These are phyloP conservation scores for Pterophyllum scalare DNA, from an alignment of 2,113 vertebrate species.

Conservation along the genomic window DNA sequence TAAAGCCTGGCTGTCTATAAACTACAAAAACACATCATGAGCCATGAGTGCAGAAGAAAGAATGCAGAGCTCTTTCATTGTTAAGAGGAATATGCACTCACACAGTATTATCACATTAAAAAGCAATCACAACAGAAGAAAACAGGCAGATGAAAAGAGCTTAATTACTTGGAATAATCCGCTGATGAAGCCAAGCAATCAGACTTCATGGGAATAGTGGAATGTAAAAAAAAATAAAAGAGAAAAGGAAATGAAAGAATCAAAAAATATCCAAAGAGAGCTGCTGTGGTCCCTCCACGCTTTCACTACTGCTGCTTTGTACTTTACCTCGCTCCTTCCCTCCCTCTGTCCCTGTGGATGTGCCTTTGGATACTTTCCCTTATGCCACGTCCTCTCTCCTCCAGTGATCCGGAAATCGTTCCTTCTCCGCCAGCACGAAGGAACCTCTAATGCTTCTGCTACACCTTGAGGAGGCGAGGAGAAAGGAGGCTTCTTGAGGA, in stretches of 20 bases:
- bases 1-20: not conserved
- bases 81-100: not conserved
- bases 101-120: not conserved
- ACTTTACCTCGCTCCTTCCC: not conserved
- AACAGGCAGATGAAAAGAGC: not conserved
- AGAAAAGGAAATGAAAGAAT: not conserved
- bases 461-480: too few species aligned
- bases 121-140: conserved; percentile 7
- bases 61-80: not conserved
- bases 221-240: not conserved
- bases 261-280: not conserved
- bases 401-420: not conserved
- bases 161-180: conserved; percentile 7
- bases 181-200: not conserved
- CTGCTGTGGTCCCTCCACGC: not conserved
- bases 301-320: too few species aligned
- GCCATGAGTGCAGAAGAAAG: not conserved
- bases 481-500: not conserved
- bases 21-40: not conserved
- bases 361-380: not conserved
- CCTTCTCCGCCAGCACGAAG: not conserved
- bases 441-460: not conserved
- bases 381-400: not conserved
- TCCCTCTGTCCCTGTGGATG: not conserved
- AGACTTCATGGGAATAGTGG: not conserved